Evolutionary conservation across 2,113 vertebrate genomes (phyloP), one percentile per base, ranked within the genome.

Genomic region (Anguilla rostrata): DNA sequence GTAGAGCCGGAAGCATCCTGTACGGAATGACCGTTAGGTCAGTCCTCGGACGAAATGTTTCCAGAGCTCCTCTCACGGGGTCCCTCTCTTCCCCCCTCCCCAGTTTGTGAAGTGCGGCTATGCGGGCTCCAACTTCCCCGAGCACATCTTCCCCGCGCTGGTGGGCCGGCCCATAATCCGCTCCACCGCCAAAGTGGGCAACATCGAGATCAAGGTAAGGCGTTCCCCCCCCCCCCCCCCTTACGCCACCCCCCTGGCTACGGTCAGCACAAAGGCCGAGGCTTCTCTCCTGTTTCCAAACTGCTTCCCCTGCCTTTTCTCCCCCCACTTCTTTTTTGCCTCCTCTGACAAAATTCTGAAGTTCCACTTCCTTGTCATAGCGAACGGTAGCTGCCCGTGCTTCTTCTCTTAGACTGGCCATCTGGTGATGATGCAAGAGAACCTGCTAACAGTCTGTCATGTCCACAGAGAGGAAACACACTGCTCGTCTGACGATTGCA

Each of bases 21-120:
- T n/a, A n/a, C n/a, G n/a, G n/a, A n/a, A n/a, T n/a, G n/a, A n/a
- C n/a, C n/a, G n/a, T n/a, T n/a, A n/a, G n/a, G n/a, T n/a, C n/a
- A n/a, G n/a, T n/a, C n/a, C n/a, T n/a, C n/a, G 63, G 39, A 39
- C 22, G 57, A 6, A 6, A 8, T n/a, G 66, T 41, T 82, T 53
- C 9, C 49, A 83, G 8, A 12, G 14, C 81, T 39, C 26, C n/a
- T 63, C n/a, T 56, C 16, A 63, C 34, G 4, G 14, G 3, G 22
- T 40, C 20, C 8, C 8, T 41, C 11, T 63, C 82, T 89, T 85
- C 90, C 0, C 90, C 94, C 86, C 66, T 87, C 93, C 20, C 18
- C 90, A 98, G 97, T 98, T 98, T 95, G 97, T 98, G 89, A 97
- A 98, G 92, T 98, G 97, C 87, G 97, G 97, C 81, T 98, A 97